Conservation (phyloP, 2,888 invertebrate genomes). For the Antitype chi region DNA sequence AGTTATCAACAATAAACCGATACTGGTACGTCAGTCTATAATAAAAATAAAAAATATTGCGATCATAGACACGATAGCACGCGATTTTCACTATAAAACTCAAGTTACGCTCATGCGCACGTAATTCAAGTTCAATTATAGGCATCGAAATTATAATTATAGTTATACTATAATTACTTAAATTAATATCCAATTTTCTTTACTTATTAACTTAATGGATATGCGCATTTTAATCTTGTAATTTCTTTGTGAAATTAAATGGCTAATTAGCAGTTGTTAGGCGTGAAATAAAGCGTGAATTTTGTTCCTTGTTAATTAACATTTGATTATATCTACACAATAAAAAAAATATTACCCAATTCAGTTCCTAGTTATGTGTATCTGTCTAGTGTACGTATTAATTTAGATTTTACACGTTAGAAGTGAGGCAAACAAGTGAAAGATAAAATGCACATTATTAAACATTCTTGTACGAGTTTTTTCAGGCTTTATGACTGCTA, state of each 20-base stretch:
- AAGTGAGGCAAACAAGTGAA: not conserved
- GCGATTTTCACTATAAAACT: conserved; percentile 70
- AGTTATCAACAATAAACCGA: conserved; percentile 22
- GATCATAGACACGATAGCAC: conserved; percentile 47
- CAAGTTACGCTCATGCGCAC: conserved; percentile 17
- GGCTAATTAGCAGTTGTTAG: conserved; percentile 18
- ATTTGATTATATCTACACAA: not conserved
- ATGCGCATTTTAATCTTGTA: conserved; percentile 26
- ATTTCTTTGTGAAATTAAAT: conserved; percentile 33
- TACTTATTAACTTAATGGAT: conserved; percentile 3
- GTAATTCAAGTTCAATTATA: conserved; percentile 4
- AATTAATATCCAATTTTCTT: conserved; percentile 19
- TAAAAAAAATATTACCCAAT: not conserved
- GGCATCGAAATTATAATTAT: conserved; percentile 65
- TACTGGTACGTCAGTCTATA: conserved; percentile 18
- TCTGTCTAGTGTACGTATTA: not conserved
- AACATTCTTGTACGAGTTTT: not conserved
- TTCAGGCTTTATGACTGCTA: not conserved
- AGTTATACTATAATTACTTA: conserved; percentile 45
- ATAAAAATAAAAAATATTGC: conserved; percentile 23
- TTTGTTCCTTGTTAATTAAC: conserved; percentile 28
- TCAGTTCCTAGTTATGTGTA: not conserved
- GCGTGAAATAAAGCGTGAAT: conserved; percentile 18
- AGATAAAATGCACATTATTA: too few species aligned
- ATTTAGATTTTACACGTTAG: not conserved